A percentile compares a stretch with the other conserved stretches of the same genome.
phyloP scores from a whole-genome alignment of 1,140 invertebrate genomes.

The Akabosia matsudoensis region DNA sequence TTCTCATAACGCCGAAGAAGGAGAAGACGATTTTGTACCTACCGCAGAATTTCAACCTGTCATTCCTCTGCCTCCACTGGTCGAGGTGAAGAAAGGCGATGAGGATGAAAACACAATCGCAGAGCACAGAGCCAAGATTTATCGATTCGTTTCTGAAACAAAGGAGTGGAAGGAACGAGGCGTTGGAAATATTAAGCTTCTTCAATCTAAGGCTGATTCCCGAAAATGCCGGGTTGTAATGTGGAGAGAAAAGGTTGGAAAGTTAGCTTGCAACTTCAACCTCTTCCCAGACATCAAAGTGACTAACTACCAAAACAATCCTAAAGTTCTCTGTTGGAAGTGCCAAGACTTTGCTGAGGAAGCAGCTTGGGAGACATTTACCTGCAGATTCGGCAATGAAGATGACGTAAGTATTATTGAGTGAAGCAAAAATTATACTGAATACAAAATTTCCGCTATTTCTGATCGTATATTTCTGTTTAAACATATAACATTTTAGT shows the following conservation, averaged over 20 bases:
- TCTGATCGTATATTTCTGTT: background rate
- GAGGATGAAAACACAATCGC: constrained; percentile 61
- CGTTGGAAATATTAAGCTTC: constrained; percentile 69
- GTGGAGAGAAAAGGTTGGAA: constrained; percentile 71
- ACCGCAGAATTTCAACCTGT: constrained; percentile 78
- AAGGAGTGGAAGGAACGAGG: constrained; percentile 86
- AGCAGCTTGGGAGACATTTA: constrained; percentile 64
- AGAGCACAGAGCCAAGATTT: constrained; percentile 66
- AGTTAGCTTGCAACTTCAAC: constrained; percentile 71
- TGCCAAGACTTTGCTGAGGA: constrained; percentile 72
- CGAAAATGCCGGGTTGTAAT: constrained; percentile 68
- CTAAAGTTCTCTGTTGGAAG: constrained; percentile 69
- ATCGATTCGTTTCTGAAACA: constrained; percentile 59
- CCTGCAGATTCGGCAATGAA: constrained; percentile 68
- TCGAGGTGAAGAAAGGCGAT: constrained; percentile 69
- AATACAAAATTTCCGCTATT: too few species aligned
- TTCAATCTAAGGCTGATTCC: constrained; percentile 57
- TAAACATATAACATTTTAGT: background rate
- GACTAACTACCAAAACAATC: constrained; percentile 60
- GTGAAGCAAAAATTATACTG: too few species aligned
- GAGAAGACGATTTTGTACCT: constrained; percentile 64
- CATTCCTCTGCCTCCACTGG: constrained; percentile 75
- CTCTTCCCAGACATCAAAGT: constrained; percentile 63
- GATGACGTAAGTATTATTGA: constrained; percentile 52
- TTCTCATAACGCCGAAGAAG: constrained; percentile 30